A percentile compares a stretch with the other conserved stretches of the same genome.
These are phyloP conservation scores for Temnothorax unifasciatus DNA, from an alignment of 2,888 invertebrate genomes.

Conservation along the genomic window DNA sequence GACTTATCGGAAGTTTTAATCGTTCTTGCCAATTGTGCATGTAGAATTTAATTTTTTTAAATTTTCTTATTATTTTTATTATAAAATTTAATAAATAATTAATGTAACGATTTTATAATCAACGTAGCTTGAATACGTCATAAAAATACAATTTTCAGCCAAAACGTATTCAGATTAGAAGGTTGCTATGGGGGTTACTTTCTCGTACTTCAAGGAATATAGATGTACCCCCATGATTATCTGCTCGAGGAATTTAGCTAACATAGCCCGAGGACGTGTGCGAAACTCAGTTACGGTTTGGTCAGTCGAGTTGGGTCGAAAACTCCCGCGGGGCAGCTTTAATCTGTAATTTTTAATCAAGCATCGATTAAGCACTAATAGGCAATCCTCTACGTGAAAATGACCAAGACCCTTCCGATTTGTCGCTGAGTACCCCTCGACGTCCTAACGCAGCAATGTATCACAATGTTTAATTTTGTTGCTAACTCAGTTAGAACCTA, in stretches of 20 bases:
- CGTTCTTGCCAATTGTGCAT: neutral
- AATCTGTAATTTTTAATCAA: conserved; percentile 81
- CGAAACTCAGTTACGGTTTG: conserved; percentile 82
- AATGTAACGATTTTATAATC: neutral
- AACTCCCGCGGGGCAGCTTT: conserved; percentile 79
- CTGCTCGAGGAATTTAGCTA: conserved; percentile 83
- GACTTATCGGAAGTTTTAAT: neutral
- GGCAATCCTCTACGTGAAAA: conserved; percentile 73
- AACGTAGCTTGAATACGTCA: neutral
- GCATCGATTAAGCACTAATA: conserved; percentile 77
- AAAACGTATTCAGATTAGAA: neutral
- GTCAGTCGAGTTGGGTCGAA: conserved; percentile 78
- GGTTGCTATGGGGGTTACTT: conserved; percentile 3
- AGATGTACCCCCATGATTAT: conserved; percentile 81
- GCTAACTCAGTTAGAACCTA: neutral
- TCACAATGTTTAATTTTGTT: neutral
- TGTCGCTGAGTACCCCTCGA: conserved; percentile 6
- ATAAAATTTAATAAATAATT: neutral
- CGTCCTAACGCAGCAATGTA: neutral
- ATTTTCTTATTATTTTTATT: neutral
- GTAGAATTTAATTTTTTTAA: neutral
- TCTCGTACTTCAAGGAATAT: conserved; percentile 59
- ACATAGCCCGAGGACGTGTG: conserved; percentile 75
- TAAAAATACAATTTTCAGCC: conserved; percentile 6
- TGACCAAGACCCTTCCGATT: conserved; percentile 56